These are phyloP conservation scores for Thecocarcelia acutangulata DNA, from an alignment of 2,888 invertebrate species.

Conservation along the genomic window DNA sequence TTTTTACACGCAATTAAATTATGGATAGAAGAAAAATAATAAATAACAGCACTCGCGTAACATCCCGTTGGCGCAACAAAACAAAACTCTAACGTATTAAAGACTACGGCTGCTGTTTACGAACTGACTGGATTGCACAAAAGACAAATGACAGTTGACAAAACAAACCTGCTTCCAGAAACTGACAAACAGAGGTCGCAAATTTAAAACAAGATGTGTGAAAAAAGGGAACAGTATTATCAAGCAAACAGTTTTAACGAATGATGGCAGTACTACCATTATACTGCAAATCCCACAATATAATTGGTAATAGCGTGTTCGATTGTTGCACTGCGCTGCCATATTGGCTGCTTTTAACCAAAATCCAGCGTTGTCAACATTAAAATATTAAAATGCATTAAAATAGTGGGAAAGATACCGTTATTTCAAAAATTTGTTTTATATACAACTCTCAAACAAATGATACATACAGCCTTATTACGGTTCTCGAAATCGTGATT, in stretches of 20 bases:
- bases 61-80: constrained; percentile 18
- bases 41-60: constrained; percentile 63
- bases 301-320: too few species aligned
- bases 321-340: too few species aligned
- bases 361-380: too few species aligned
- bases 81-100: constrained; percentile 38
- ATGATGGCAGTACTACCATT: too few species aligned
- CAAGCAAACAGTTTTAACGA: background rate
- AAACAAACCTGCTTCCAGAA: background rate
- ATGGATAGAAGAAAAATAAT: constrained; percentile 32
- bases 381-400: too few species aligned
- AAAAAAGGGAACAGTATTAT: background rate
- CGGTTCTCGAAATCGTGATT: too few species aligned
- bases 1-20: constrained; percentile 36
- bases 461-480: too few species aligned
- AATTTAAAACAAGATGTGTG: background rate
- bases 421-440: too few species aligned
- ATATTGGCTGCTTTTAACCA: too few species aligned
- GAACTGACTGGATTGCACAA: constrained; percentile 55
- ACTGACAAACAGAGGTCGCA: constrained; percentile 22
- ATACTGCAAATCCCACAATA: too few species aligned
- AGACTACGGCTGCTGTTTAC: constrained; percentile 67
- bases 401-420: too few species aligned
- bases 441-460: too few species aligned
- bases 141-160: constrained; percentile 39